Conservation (phyloP, 53 echinoderm and acorn worm genomes). For the Holothuria leucospilota region DNA sequence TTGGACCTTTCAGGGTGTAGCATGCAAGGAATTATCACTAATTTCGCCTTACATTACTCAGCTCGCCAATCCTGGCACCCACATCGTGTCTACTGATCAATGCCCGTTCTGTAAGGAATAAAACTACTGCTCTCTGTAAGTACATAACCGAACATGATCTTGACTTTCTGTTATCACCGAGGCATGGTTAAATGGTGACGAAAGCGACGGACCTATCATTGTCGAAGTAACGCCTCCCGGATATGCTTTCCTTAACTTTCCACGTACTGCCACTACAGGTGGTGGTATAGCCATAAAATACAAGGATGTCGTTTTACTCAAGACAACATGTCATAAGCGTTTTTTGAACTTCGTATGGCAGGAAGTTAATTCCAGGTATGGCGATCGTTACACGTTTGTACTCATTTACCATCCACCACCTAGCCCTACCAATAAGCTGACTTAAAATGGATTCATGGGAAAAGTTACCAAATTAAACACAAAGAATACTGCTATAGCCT, state of each 20-base stretch:
- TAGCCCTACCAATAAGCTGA: neutral
- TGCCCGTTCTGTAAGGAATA: neutral
- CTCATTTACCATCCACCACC: conserved; percentile 4
- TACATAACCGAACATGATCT: no score
- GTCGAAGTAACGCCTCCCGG: no score
- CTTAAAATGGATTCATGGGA: no score
- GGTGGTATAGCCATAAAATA: neutral
- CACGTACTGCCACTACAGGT: neutral
- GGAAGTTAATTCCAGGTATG: neutral
- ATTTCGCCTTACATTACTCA: no score
- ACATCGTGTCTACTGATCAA: neutral
- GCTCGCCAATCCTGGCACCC: no score
- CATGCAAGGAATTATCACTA: no score
- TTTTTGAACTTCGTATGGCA: neutral
- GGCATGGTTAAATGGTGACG: neutral
- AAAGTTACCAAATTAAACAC: no score
- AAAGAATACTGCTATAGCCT: no score
- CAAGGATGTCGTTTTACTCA: neutral
- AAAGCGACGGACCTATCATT: neutral
- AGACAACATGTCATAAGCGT: neutral
- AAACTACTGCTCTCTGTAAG: neutral
- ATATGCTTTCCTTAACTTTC: neutral
- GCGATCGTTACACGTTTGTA: neutral
- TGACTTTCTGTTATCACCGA: conserved; percentile 23
- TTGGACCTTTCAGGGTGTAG: no score